Percentiles rank a stretch among this genome's conserved stretches.
phyloP scores from a whole-genome alignment of 2,888 invertebrate species.

The Epistrophella euchroma region DNA sequence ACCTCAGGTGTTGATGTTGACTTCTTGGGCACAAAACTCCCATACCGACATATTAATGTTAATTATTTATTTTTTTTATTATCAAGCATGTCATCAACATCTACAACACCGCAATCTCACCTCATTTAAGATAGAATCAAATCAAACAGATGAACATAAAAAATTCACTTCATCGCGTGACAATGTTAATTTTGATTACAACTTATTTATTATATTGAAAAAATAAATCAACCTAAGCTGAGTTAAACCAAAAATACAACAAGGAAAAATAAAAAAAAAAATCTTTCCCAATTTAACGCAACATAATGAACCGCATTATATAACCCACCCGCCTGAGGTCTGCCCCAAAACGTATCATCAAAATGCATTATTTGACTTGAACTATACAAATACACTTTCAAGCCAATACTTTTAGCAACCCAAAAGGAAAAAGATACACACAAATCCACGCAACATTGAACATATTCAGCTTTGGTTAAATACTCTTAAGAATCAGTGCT shows the following conservation, averaged over 20 bases:
- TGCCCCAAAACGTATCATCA: not conserved
- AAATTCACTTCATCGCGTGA: constrained; percentile 42
- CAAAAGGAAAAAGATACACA: not conserved
- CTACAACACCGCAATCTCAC: not conserved
- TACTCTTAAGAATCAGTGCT: too few species aligned
- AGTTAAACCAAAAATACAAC: not conserved
- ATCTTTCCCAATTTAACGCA: not conserved
- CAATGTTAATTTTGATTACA: constrained; percentile 32
- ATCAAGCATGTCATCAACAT: constrained; percentile 39
- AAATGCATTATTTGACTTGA: not conserved
- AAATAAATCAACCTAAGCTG: constrained; percentile 11
- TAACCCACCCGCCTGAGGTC: constrained; percentile 11
- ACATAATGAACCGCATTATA: constrained; percentile 8
- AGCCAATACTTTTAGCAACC: not conserved
- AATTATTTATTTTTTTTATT: not conserved
- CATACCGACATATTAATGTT: constrained; percentile 20
- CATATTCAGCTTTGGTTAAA: not conserved
- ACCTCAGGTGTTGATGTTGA: constrained; percentile 33
- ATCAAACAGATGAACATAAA: not conserved
- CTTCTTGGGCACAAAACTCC: constrained; percentile 19
- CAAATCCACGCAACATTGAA: not conserved
- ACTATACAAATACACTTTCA: not conserved
- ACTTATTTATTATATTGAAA: constrained; percentile 38
- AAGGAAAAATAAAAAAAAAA: not conserved
- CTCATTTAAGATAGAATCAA: constrained; percentile 6